These are phyloP conservation scores for Cacatua alba DNA, from an alignment of 2,113 vertebrate species.

Conservation along the genomic window DNA sequence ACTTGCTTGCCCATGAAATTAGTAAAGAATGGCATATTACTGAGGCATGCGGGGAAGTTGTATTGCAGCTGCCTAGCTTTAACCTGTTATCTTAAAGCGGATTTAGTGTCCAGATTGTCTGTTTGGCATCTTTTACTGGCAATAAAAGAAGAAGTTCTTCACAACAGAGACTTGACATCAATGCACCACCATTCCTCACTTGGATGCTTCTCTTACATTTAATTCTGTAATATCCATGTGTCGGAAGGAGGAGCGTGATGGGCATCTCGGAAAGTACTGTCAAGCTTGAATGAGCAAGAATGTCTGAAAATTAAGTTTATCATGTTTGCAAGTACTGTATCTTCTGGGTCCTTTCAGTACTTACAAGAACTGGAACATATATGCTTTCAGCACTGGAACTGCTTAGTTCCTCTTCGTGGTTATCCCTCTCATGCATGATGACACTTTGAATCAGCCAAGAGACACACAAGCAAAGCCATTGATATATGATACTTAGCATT, in stretches of 20 bases:
- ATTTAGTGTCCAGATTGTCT: not conserved
- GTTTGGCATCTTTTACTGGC: not conserved
- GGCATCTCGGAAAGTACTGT: not conserved
- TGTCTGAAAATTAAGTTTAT: not conserved
- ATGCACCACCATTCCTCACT: not conserved
- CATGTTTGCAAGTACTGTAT: not conserved
- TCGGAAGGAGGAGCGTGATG: not conserved
- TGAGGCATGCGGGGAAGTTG: not conserved
- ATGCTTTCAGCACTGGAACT: not conserved
- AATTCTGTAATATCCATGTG: not conserved
- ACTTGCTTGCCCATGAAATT: not conserved
- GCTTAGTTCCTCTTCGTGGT: not conserved
- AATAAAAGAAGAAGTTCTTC: not conserved
- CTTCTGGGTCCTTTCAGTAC: not conserved
- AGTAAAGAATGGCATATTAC: not conserved
- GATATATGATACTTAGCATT: slow-evolving; percentile 18
- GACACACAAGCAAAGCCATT: not conserved
- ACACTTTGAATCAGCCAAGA: slow-evolving; percentile 9
- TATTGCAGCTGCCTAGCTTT: not conserved
- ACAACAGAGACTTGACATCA: not conserved
- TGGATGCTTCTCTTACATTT: not conserved
- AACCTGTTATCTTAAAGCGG: not conserved
- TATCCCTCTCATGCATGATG: not conserved
- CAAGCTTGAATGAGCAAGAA: not conserved
- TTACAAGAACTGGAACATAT: not conserved